These are phyloP conservation scores for Pangasianodon gigas DNA, from an alignment of 2,113 vertebrate species.

Conservation along the genomic window DNA sequence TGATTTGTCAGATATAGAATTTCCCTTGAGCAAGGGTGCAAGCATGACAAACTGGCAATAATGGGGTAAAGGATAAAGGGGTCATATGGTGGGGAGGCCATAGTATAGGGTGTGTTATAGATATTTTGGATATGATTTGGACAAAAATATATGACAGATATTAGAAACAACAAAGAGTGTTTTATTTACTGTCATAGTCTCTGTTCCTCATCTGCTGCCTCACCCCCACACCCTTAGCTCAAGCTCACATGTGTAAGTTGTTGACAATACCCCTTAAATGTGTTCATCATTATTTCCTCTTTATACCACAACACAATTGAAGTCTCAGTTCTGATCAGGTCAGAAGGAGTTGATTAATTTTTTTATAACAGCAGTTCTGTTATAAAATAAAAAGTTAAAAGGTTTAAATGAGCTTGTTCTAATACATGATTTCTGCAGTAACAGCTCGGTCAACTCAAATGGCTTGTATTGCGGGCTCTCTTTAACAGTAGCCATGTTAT, in stretches of 20 bases:
- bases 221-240: too few relatives aligned
- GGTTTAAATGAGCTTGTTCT: background rate
- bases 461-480: too few relatives aligned
- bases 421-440: background rate
- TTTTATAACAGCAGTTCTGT: background rate
- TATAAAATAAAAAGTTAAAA: too few relatives aligned
- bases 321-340: background rate
- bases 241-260: too few relatives aligned
- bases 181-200: background rate
- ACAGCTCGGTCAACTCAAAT: background rate
- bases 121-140: background rate
- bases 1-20: constrained; percentile 17
- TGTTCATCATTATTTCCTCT: background rate
- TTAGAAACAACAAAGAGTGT: background rate
- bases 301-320: background rate
- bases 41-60: background rate
- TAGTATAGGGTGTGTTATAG: background rate
- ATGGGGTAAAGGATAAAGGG: background rate
- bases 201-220: too few relatives aligned
- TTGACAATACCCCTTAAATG: background rate
- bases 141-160: background rate
- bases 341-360: background rate
- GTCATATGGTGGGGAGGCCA: background rate
- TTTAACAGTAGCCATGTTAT: background rate
- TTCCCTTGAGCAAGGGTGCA: background rate